These are phyloP conservation scores for Mobula birostris DNA, from an alignment of 2,113 vertebrate species.

Conservation along the genomic window DNA sequence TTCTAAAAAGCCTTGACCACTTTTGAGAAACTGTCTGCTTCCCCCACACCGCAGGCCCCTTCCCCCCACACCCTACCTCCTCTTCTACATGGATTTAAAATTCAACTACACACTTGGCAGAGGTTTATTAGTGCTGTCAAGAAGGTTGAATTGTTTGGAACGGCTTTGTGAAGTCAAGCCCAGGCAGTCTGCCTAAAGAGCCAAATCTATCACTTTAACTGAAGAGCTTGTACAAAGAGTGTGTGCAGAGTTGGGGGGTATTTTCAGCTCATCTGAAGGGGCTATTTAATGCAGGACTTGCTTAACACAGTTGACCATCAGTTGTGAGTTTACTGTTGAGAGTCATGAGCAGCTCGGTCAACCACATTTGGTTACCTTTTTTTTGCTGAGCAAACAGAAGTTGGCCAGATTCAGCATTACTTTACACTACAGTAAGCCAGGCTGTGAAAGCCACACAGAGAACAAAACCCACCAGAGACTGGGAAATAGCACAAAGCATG, in stretches of 20 bases:
- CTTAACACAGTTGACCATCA: constrained; percentile 35
- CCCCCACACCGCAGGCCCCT: background rate
- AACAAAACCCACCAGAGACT: background rate
- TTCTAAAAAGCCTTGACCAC: no score
- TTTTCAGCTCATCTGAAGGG: constrained; percentile 17
- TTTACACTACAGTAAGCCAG: background rate
- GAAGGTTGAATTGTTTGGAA: constrained; percentile 2
- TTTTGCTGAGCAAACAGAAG: constrained; percentile 32
- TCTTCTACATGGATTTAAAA: background rate
- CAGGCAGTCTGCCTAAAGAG: background rate
- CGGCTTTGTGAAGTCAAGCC: background rate
- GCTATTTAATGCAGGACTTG: background rate
- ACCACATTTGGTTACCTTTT: constrained; percentile 33
- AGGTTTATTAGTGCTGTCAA: background rate
- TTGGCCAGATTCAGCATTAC: constrained; percentile 23
- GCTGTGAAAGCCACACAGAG: constrained; percentile 7
- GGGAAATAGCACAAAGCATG: background rate
- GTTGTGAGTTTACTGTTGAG: constrained; percentile 19
- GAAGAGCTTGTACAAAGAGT: constrained; percentile 12
- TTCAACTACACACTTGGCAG: background rate
- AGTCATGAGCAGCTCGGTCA: constrained; percentile 34
- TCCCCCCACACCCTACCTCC: background rate
- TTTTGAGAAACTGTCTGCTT: background rate
- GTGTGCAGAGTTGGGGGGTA: background rate
- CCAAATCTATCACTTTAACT: constrained; percentile 29